Evolutionary conservation across 2,113 vertebrate species (phyloP).

Genomic region (Xyrauchen texanus): DNA sequence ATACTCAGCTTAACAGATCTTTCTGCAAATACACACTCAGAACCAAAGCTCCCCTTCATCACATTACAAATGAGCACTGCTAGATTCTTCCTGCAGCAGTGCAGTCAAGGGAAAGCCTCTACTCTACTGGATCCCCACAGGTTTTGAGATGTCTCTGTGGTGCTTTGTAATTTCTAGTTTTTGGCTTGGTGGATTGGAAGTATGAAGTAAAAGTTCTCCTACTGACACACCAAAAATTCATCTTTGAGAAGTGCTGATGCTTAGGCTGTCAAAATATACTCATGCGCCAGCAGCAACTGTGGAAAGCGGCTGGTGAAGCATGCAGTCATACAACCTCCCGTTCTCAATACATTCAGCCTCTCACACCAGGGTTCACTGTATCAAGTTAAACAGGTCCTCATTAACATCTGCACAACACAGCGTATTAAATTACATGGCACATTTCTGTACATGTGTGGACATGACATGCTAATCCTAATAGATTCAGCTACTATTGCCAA

Average conservation of each 20-base stretch:
- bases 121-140: neutral
- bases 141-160: neutral
- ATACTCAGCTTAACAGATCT: slow-evolving; percentile 15
- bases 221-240: no score
- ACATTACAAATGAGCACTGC: slow-evolving; percentile 12
- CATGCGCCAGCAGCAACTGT: neutral
- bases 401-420: neutral
- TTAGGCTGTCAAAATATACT: slow-evolving; percentile 28
- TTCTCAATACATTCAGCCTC: neutral
- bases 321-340: neutral
- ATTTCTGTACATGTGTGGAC: neutral
- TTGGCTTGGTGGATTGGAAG: slow-evolving; percentile 6
- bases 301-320: neutral
- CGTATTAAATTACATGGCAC: neutral
- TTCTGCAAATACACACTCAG: neutral
- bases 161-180: slow-evolving; percentile 12
- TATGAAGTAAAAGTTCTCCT: slow-evolving; percentile 19
- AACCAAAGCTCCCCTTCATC: slow-evolving; percentile 4
- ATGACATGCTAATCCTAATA: neutral
- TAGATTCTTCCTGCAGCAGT: neutral
- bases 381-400: slow-evolving; percentile 17
- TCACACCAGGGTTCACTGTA: neutral
- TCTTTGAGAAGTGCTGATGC: slow-evolving; percentile 8
- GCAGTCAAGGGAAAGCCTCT: neutral
- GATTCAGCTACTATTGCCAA: neutral